phyloP scores from a whole-genome alignment of 2,113 vertebrate species.

The Chauna torquata region DNA sequence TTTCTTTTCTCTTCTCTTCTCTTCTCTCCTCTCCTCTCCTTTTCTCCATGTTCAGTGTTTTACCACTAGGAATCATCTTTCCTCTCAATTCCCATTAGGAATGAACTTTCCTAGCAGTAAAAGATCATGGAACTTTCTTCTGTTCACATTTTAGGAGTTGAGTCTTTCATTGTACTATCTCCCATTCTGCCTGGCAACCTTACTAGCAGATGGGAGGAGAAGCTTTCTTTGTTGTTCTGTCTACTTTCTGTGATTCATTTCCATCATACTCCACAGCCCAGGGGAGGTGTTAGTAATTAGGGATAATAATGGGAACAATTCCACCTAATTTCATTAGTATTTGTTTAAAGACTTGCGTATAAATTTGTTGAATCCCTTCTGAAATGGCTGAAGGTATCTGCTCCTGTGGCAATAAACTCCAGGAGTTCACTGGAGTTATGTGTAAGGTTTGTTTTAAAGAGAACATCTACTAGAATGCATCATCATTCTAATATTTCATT shows the following conservation, averaged over 20 bases:
- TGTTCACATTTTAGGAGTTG: not conserved
- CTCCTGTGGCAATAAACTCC: not conserved
- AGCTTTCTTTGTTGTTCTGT: not conserved
- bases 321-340: not conserved
- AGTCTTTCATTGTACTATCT: not conserved
- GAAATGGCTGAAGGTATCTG: not conserved
- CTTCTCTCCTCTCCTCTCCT: too few relatives aligned
- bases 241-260: not conserved
- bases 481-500: not conserved
- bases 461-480: fast-evolving
- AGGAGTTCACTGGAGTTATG: not conserved
- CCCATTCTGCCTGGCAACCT: not conserved
- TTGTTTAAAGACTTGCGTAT: not conserved
- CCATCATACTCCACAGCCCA: not conserved
- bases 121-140: not conserved
- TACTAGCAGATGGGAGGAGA: not conserved
- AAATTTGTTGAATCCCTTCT: not conserved
- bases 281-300: not conserved
- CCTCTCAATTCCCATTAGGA: not conserved
- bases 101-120: not conserved
- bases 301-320: not conserved
- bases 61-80: not conserved
- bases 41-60: not conserved
- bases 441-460: not conserved
- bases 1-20: too few relatives aligned